These are phyloP conservation scores for Poecilia picta DNA, from an alignment of 2,797 vertebrate species.

Conservation along the genomic window DNA sequence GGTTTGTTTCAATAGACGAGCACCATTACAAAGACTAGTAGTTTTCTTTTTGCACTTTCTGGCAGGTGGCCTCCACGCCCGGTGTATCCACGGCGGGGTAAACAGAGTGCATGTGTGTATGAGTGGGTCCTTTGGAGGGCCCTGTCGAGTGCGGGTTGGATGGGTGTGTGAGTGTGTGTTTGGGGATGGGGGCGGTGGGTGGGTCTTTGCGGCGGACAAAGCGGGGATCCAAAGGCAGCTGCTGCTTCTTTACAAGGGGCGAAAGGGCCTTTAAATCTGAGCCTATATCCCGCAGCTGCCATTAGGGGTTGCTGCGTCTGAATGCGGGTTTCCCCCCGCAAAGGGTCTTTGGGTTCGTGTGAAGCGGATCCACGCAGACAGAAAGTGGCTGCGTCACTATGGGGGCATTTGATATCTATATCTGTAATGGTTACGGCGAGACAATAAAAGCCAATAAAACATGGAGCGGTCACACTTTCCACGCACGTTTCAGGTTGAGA, in stretches of 20 bases:
- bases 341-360: constrained; percentile 8
- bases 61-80: constrained; percentile 83
- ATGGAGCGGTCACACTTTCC: neutral
- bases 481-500: neutral
- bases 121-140: constrained; percentile 77
- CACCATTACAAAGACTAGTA: constrained; percentile 81
- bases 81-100: constrained; percentile 77
- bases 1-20: constrained; percentile 76
- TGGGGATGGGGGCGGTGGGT: constrained; percentile 78
- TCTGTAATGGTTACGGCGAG: neutral
- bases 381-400: neutral
- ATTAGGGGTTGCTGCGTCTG: constrained; percentile 58
- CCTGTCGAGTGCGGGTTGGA: constrained; percentile 78
- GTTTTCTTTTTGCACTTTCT: constrained; percentile 73
- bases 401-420: neutral
- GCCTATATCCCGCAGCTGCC: constrained; percentile 88
- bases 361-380: constrained; percentile 17
- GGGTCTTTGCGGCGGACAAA: constrained; percentile 84
- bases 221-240: constrained; percentile 90
- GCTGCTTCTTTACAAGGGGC: constrained; percentile 86
- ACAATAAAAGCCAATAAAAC: neutral
- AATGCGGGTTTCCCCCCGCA: constrained; percentile 50
- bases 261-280: constrained; percentile 89
- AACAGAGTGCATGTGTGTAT: constrained; percentile 66
- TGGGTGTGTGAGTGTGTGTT: constrained; percentile 54